These are phyloP conservation scores for Myripristis murdjan DNA, from an alignment of 2,797 vertebrate genomes.

Conservation along the genomic window DNA sequence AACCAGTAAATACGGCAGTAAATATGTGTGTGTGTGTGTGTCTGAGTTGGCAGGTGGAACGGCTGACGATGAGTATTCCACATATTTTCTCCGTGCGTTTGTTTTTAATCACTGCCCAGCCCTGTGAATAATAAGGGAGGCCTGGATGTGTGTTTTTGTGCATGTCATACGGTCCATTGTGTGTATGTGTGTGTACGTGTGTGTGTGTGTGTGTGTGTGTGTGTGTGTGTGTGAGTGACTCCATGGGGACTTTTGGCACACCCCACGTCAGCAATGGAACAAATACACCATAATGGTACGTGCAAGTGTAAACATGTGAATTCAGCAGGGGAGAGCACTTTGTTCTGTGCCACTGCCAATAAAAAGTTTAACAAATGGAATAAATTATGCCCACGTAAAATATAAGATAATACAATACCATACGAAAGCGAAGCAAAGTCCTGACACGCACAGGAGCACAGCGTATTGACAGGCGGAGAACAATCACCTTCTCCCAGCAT, in stretches of 20 bases:
- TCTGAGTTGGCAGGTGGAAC: conserved; percentile 2
- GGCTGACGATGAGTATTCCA: neutral
- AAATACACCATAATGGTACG: conserved; percentile 28
- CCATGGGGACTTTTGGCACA: conserved; percentile 1
- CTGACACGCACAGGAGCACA: neutral
- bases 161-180: too few species aligned
- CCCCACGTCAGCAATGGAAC: conserved; percentile 7
- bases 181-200: conserved; percentile 11
- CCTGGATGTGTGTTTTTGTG: conserved; percentile 1
- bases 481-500: conserved; percentile 22
- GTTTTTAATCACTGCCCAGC: neutral
- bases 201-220: too few species aligned
- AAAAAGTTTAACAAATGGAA: conserved; percentile 28
- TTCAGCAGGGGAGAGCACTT: conserved; percentile 3
- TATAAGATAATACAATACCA: neutral
- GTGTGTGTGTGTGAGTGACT: too few species aligned
- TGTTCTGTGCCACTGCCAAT: conserved; percentile 27
- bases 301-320: conserved; percentile 32
- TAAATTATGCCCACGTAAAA: conserved; percentile 3
- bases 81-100: neutral
- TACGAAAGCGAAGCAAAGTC: conserved; percentile 15
- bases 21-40: neutral
- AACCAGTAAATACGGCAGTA: neutral
- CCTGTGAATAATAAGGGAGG: conserved; percentile 14
- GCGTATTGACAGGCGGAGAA: conserved; percentile 10